Evolutionary conservation across 1,140 invertebrate genomes (phyloP), one percentile per base, ranked within the genome.

Genomic region (Lasioglossum baleicum): DNA sequence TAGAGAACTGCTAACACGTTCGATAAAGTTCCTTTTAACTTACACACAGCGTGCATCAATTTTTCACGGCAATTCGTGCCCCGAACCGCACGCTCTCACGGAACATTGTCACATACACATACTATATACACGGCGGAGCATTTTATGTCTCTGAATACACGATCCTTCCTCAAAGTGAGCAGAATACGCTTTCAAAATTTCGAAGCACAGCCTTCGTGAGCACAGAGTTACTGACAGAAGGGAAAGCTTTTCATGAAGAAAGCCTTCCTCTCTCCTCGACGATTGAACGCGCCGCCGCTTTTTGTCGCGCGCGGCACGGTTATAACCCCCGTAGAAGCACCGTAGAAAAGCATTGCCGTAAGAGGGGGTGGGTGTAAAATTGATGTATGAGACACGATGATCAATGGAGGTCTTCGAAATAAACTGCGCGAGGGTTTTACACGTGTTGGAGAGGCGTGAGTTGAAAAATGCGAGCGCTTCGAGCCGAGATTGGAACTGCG

Each of bases 341-440:
- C 76, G 44, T 53, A 56, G 70, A 26, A 65, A 68, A 75, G 53
- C 78, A 22, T 40, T 1, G 56, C n/a, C n/a, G 56, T 56, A 31
- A 66, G 61, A 42, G 67, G 44, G 67, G 44, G 56, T 53, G 48
- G 35, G 76, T 65, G 76, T 66, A 73, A 79, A 79, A 73, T 79
- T 74, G 76, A 79, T 60, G 69, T 73, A 72, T 72, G 76, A 44
- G 61, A 78, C 26, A 58, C 48, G 60, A 65, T 72, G 76, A 73
- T 78, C 68, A 68, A 78, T 78, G 51, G 76, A 74, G 63, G 70
- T 73, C 68, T 77, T 64, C n/a, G 68, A 35, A 77, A 71, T 71
- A 77, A 77, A 77, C 75, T 77, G 44, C 17, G 15, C 44, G 3
- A 20, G 35, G n/a, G 7, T 10, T 53, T 40, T 42, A 26, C 31